Evolutionary conservation across 2,888 invertebrate species (phyloP), one percentile per base, ranked within the genome.

Genomic region (Lasius fuliginosus): DNA sequence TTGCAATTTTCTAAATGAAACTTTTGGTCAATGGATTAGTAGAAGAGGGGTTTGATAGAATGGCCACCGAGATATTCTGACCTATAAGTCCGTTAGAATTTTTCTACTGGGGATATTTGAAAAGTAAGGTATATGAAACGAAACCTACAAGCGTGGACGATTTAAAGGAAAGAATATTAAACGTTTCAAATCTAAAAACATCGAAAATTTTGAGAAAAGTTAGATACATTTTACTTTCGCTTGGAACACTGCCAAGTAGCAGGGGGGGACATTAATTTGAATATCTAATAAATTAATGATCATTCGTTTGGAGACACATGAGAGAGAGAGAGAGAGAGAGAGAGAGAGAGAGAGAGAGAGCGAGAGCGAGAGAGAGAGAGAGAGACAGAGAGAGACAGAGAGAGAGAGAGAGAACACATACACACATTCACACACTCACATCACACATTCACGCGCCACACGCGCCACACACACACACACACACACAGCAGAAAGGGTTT

Each of bases 181-280:
- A 53, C n/a, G 9, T 58, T 58, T 58, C 58, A 27, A 58, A 58
- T 58, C 8, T 8, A 23, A 53, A n/a, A 15, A 53, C n/a, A 53
- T 5, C 8, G 58, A 1, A 23, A 58, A 23, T 9, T 58, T 53
- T 53, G 3, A 53, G 53, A 53, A 27, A 42, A 1, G 42, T 67
- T 27, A 42, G 42, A 67, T 67, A 67, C 15, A 23, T 67, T 67
- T 67, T 67, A 65, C n/a, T n/a, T 65, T 40, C 40, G 64, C n/a
- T 23, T 65, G 11, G 40, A 40, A 65, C 5, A 40, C n/a, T 65
- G 40, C 12, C n/a, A 64, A 64, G 64, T 36, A 11, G 60, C 36
- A 36, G 23, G 23, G 36, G 4, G 30, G 30, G 18, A 60, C 60
- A 60, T 23, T 0, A 23, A 23, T 23, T 23, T 23, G 23, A 23